phyloP scores from a whole-genome alignment of 2,797 vertebrate genomes.

The Pseudochaenichthys georgianus region DNA sequence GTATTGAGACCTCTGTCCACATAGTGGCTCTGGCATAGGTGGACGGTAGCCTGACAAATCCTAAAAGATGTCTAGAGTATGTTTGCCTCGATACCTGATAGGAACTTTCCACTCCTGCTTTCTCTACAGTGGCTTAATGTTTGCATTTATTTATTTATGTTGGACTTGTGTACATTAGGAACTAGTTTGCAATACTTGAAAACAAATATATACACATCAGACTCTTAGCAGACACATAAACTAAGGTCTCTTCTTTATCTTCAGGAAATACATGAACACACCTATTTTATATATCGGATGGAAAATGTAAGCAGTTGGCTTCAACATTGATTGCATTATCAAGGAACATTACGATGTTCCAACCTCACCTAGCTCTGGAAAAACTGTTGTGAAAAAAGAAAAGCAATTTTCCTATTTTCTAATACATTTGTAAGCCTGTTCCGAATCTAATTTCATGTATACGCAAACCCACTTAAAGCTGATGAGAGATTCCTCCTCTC shows the following conservation, averaged over 20 bases:
- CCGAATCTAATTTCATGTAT: background rate
- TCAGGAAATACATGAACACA: background rate
- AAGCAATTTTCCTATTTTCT: background rate
- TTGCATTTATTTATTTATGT: slow-evolving; percentile 18
- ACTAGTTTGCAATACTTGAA: background rate
- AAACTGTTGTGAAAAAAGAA: background rate
- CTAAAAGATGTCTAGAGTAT: slow-evolving; percentile 20
- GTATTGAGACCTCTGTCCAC: slow-evolving; percentile 35
- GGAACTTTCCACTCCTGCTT: slow-evolving; percentile 44
- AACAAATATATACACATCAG: background rate
- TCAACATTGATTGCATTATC: background rate
- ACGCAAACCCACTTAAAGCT: background rate
- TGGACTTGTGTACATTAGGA: slow-evolving; percentile 5
- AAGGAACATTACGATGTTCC: background rate
- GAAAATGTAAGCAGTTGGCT: background rate
- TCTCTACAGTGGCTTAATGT: slow-evolving; percentile 20
- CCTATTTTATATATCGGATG: background rate
- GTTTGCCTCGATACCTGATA: slow-evolving; percentile 13
- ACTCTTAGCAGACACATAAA: background rate
- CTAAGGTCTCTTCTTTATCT: background rate
- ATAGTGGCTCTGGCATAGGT: slow-evolving; percentile 35
- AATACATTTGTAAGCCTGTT: background rate
- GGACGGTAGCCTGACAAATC: slow-evolving; percentile 42
- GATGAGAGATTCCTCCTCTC: background rate
- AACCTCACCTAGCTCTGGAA: background rate